phyloP scores from a whole-genome alignment of 2,797 vertebrate genomes.

The Champsocephalus gunnari region DNA sequence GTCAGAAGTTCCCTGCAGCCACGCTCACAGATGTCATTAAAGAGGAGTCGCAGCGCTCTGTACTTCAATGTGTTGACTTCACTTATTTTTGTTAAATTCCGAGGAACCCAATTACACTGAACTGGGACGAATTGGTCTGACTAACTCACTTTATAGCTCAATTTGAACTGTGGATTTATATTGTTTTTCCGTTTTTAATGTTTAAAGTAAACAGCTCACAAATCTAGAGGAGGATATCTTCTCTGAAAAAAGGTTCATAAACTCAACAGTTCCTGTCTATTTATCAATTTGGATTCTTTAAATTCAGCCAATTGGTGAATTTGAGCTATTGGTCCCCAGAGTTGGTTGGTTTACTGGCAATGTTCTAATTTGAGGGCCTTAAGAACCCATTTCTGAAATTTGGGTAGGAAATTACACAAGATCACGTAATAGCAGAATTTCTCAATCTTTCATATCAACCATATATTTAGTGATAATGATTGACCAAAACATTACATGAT shows the following conservation, averaged over 20 bases:
- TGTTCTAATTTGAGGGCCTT: too few species aligned
- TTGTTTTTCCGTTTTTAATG: not conserved
- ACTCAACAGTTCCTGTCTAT: not conserved
- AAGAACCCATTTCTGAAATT: not conserved
- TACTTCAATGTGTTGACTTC: constrained; percentile 5
- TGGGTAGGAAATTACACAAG: not conserved
- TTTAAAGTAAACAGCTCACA: not conserved
- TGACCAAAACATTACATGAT: too few species aligned
- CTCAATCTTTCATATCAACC: not conserved
- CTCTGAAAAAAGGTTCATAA: not conserved
- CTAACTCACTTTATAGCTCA: not conserved
- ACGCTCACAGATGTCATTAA: constrained; percentile 26
- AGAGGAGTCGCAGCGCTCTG: constrained; percentile 7
- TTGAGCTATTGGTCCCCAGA: too few species aligned
- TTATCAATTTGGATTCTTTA: not conserved
- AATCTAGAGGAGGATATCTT: not conserved
- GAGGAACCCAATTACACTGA: not conserved
- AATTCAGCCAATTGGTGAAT: too few species aligned
- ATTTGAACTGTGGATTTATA: not conserved
- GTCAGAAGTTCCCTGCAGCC: constrained; percentile 52
- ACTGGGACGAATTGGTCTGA: not conserved
- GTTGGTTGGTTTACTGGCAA: too few species aligned
- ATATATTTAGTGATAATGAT: not conserved
- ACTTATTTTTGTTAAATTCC: not conserved
- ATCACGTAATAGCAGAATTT: not conserved